These are phyloP conservation scores for Drosophila siamana DNA, from an alignment of 2,888 invertebrate species.

Conservation along the genomic window DNA sequence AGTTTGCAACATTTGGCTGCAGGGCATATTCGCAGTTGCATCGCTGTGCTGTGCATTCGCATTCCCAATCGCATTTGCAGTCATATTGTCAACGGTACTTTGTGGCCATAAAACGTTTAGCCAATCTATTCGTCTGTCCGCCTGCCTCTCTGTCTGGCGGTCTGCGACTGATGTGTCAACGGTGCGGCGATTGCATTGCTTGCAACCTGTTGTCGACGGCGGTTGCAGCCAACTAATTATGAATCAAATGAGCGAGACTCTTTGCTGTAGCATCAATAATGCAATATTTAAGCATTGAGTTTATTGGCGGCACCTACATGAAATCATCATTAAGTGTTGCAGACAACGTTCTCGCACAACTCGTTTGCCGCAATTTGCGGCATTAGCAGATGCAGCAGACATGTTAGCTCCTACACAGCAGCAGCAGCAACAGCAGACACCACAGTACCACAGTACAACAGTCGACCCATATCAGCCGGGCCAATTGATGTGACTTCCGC, in stretches of 20 bases:
- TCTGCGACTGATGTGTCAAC: slow-evolving; percentile 46
- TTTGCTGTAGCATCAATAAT: slow-evolving; percentile 67
- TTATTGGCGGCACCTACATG: slow-evolving; percentile 80
- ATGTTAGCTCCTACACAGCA: slow-evolving; percentile 64
- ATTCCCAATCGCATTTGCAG: slow-evolving; percentile 19
- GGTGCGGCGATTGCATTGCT: slow-evolving; percentile 24
- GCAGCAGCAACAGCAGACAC: too few relatives aligned
- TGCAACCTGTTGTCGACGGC: slow-evolving; percentile 62
- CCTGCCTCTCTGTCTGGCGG: slow-evolving; percentile 36
- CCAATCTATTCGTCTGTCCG: slow-evolving; percentile 51
- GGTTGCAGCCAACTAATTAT: slow-evolving; percentile 67
- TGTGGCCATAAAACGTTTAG: slow-evolving; percentile 74
- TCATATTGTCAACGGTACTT: slow-evolving; percentile 74
- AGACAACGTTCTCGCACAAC: slow-evolving; percentile 47
- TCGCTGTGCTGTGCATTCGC: neutral
- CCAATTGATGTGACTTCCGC: slow-evolving; percentile 78
- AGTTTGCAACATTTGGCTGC: slow-evolving; percentile 60
- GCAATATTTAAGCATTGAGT: slow-evolving; percentile 77
- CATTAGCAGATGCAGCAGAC: slow-evolving; percentile 65
- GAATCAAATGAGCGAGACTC: slow-evolving; percentile 64
- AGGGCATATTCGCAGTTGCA: slow-evolving; percentile 45
- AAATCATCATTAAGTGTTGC: slow-evolving; percentile 74
- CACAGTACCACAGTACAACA: slow-evolving; percentile 29
- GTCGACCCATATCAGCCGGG: slow-evolving; percentile 55
- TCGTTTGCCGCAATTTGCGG: slow-evolving; percentile 77